These are phyloP conservation scores for Trididemnum nubilum DNA, from an alignment of 23 tunicate species.

Conservation along the genomic window DNA sequence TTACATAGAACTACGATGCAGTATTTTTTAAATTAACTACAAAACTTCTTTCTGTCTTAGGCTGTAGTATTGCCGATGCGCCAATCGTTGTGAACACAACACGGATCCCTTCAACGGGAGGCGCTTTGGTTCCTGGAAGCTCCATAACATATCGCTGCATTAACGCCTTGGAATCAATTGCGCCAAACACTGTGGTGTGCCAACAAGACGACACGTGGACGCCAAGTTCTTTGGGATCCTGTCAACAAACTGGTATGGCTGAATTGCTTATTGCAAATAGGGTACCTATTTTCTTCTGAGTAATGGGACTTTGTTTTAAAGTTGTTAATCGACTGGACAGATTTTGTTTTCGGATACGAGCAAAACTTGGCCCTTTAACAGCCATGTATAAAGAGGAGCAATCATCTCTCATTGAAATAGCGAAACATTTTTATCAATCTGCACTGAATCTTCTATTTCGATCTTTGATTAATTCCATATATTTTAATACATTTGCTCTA, in stretches of 20 bases:
- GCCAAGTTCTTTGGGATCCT: not conserved
- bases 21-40: too few species aligned
- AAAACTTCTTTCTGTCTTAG: not conserved
- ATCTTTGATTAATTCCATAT: too few species aligned
- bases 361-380: too few species aligned
- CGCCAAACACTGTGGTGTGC: constrained; percentile 7
- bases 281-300: too few species aligned
- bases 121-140: not conserved
- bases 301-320: too few species aligned
- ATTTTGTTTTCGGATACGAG: too few species aligned
- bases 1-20: too few species aligned
- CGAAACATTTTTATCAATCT: not conserved
- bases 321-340: too few species aligned
- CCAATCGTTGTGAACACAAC: not conserved
- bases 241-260: not conserved
- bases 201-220: not conserved
- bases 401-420: not conserved
- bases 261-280: too few species aligned
- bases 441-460: not conserved
- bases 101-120: not conserved
- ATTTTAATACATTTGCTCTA: too few species aligned
- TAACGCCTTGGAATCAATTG: not conserved
- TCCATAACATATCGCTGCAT: not conserved
- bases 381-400: too few species aligned
- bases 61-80: not conserved